Evolutionary conservation across 2,797 vertebrate genomes (phyloP), one percentile per base, ranked within the genome.

Genomic region (Eupleurogrammus muticus): DNA sequence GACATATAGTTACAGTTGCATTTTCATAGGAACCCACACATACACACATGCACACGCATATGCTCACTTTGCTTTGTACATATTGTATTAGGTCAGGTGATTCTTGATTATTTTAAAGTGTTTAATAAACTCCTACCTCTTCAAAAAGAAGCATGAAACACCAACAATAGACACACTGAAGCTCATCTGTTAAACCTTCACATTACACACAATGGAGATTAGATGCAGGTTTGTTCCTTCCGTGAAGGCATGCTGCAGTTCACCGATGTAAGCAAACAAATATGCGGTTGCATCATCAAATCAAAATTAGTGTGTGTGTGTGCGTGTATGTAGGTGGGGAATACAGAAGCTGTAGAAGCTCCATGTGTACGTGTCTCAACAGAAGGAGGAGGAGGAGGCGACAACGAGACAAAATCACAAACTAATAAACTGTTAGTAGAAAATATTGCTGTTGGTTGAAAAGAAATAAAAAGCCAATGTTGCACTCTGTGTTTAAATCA

Each of bases 221-320:
- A 73, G 23, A 60, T 70, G 59, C 51, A 75, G 44, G 34, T 69
- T 44, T 63, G 16, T 36, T 32, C 46, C 46, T 23, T 46, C 40
- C 19, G 59, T 14, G 54, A 28, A 40, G 28, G 16, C 70, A 53
- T 38, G 46, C 23, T 38, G 50, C 47, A 52, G 49, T 70, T 70
- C 59, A 53, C 64, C 17, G 19, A 53, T 35, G 62, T 38, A 71
- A 75, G 73, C 38, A 57, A 79, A 66, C 34, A 77, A 80, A 63
- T 73, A 60, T 70, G 59, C 6, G 40, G 38, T 49, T 6, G 16
- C 7, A 1, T 59, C 1, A 32, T 54, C 61, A 54, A 48, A 64
- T 52, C 23, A 42, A 23, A 46, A 73, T 60, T 57, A 24, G 53
- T 40, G 7, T 75, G 52, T 14, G 38, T 14, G 38, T 56, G 50